Evolutionary conservation across 2,113 vertebrate genomes (phyloP).

Genomic region (Amphiprion percula): DNA sequence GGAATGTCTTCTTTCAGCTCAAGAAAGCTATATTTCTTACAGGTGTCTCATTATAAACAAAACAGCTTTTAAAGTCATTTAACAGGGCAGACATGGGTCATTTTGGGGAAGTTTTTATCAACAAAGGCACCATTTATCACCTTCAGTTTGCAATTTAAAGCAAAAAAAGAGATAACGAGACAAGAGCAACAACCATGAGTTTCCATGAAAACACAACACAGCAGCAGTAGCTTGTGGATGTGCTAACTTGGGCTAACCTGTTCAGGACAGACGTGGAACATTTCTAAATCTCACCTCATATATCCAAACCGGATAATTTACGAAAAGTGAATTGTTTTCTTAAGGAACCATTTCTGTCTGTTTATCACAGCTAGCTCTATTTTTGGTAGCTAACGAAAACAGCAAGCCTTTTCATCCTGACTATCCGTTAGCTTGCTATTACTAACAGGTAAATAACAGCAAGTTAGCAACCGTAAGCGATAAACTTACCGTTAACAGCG

Average conservation of each 20-base stretch:
- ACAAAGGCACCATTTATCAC: accelerated
- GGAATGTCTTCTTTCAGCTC: not conserved
- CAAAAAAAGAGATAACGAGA: not conserved
- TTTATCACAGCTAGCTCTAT: constrained; percentile 34
- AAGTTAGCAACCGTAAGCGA: not conserved
- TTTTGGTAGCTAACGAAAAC: constrained; percentile 47
- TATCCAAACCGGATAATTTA: not conserved
- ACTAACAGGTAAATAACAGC: constrained; percentile 34
- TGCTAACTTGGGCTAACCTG: constrained; percentile 28
- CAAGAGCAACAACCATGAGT: constrained; percentile 43
- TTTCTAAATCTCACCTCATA: not conserved
- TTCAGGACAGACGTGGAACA: not conserved
- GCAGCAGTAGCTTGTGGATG: constrained; percentile 34
- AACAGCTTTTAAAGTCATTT: not conserved
- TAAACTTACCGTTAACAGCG: constrained; percentile 62
- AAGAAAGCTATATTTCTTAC: not conserved
- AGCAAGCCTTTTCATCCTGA: constrained; percentile 32
- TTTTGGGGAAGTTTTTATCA: not conserved
- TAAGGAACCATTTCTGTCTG: not conserved
- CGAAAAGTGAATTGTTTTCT: not conserved
- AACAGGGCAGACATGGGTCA: not conserved
- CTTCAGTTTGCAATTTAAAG: not conserved
- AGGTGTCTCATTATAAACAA: not conserved
- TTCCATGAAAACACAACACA: constrained; percentile 65
- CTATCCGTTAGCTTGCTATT: constrained; percentile 56